A percentile compares a stretch with the other conserved stretches of the same genome.
phyloP scores from a whole-genome alignment of 2,113 vertebrate genomes.

The Seriola aureovittata region DNA sequence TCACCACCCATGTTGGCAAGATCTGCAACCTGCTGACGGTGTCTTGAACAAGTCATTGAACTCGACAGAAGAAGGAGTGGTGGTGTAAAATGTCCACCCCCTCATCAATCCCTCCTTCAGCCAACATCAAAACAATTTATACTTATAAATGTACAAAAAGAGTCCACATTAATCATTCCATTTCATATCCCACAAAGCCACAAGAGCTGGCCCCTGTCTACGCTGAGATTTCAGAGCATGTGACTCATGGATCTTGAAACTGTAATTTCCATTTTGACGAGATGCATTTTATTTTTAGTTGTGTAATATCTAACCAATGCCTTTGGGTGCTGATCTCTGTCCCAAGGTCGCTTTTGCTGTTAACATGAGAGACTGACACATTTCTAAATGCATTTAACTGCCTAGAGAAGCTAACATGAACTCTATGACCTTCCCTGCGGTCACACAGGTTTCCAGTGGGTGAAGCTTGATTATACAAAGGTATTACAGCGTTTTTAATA shows the following conservation, averaged over 20 bases:
- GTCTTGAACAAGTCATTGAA: slow-evolving; percentile 14
- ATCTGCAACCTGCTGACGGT: slow-evolving; percentile 22
- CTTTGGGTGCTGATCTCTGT: slow-evolving; percentile 60
- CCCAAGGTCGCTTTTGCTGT: slow-evolving; percentile 57
- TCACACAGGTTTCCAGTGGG: slow-evolving; percentile 45
- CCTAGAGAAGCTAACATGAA: slow-evolving; percentile 7
- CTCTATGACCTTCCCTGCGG: slow-evolving; percentile 26
- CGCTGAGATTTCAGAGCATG: slow-evolving; percentile 35
- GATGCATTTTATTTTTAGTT: slow-evolving; percentile 65
- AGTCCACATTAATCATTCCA: slow-evolving; percentile 36
- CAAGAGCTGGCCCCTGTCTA: slow-evolving; percentile 40
- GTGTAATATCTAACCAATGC: slow-evolving; percentile 49
- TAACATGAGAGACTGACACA: slow-evolving; percentile 63
- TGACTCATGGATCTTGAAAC: slow-evolving; percentile 56
- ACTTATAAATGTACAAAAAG: slow-evolving; percentile 16
- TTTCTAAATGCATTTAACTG: slow-evolving; percentile 61
- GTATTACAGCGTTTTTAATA: background rate
- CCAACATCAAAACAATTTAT: slow-evolving; percentile 17
- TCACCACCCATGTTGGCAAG: slow-evolving; percentile 18
- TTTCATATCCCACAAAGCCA: slow-evolving; percentile 49
- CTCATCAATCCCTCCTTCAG: slow-evolving; percentile 11
- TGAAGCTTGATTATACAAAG: background rate
- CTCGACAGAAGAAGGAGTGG: background rate
- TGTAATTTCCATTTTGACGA: slow-evolving; percentile 62
- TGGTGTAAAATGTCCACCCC: background rate